phyloP scores from a whole-genome alignment of 2,888 invertebrate species.

The Neria commutata region DNA sequence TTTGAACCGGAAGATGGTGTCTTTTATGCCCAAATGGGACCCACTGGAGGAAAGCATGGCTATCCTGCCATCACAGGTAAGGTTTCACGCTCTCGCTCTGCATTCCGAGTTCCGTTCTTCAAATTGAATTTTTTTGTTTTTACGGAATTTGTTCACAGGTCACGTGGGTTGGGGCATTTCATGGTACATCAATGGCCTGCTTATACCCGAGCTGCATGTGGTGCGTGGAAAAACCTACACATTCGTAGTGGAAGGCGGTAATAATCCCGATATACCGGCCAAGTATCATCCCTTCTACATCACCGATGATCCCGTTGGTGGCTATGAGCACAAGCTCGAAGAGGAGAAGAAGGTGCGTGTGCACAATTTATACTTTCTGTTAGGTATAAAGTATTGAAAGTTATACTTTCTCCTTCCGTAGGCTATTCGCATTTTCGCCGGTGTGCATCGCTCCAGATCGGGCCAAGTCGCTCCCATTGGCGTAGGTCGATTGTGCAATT shows the following conservation, averaged over 20 bases:
- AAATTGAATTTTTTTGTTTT: too few species aligned
- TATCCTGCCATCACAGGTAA: conserved; percentile 87
- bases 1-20: conserved; percentile 90
- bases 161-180: conserved; percentile 94
- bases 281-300: conserved; percentile 93
- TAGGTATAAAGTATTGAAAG: not conserved
- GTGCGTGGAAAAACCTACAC: conserved; percentile 86
- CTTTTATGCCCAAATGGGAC: conserved; percentile 92
- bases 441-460: conserved; percentile 72
- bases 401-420: conserved; percentile 50
- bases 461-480: conserved; percentile 78
- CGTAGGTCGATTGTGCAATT: conserved; percentile 84
- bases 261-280: conserved; percentile 78
- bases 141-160: too few species aligned
- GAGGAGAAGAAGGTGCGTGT: conserved; percentile 79
- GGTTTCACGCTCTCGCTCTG: conserved; percentile 12
- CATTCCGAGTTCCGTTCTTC: conserved; percentile 5
- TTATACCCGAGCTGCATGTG: conserved; percentile 90
- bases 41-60: conserved; percentile 87
- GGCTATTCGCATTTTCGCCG: conserved; percentile 83
- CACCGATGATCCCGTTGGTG: conserved; percentile 90
- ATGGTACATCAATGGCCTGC: conserved; percentile 92
- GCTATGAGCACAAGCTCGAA: conserved; percentile 81
- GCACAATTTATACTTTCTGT: not conserved
- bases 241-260: conserved; percentile 86